phyloP scores from a whole-genome alignment of 2,113 vertebrate genomes.

The Bufo bufo region DNA sequence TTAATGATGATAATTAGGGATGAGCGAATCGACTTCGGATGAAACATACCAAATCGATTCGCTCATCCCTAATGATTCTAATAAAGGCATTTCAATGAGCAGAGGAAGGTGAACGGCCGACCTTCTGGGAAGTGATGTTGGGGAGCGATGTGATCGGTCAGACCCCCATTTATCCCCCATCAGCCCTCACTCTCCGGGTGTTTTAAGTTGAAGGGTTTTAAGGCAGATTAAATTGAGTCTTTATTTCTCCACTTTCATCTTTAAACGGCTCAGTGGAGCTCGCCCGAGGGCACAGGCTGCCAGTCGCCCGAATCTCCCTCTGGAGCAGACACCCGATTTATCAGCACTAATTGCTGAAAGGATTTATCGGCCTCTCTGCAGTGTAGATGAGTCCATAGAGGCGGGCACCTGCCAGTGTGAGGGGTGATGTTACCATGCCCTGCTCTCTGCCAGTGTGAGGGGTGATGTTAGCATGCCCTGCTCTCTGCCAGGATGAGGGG shows the following conservation, averaged over 20 bases:
- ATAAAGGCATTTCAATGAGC: slow-evolving; percentile 77
- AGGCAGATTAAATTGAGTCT: slow-evolving; percentile 98
- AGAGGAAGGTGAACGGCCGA: slow-evolving; percentile 83
- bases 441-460: not conserved
- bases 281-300: slow-evolving; percentile 88
- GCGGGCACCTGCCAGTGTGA: not conserved
- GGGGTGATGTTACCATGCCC: not conserved
- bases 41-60: no score
- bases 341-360: slow-evolving; percentile 62
- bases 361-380: slow-evolving; percentile 15
- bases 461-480: no score
- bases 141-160: slow-evolving; percentile 90
- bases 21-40: no score
- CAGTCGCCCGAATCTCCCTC: slow-evolving; percentile 76
- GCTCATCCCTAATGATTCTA: no score
- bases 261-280: slow-evolving; percentile 92
- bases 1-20: no score
- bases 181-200: slow-evolving; percentile 90
- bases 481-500: no score
- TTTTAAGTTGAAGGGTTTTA: slow-evolving; percentile 94
- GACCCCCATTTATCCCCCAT: slow-evolving; percentile 97
- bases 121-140: slow-evolving; percentile 92
- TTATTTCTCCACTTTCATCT: slow-evolving; percentile 99
- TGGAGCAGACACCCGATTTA: slow-evolving; percentile 79
- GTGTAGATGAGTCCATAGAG: not conserved